Base-by-base conservation (phyloP, 2,888 invertebrate genomes). In the Carcina quercana region DNA sequence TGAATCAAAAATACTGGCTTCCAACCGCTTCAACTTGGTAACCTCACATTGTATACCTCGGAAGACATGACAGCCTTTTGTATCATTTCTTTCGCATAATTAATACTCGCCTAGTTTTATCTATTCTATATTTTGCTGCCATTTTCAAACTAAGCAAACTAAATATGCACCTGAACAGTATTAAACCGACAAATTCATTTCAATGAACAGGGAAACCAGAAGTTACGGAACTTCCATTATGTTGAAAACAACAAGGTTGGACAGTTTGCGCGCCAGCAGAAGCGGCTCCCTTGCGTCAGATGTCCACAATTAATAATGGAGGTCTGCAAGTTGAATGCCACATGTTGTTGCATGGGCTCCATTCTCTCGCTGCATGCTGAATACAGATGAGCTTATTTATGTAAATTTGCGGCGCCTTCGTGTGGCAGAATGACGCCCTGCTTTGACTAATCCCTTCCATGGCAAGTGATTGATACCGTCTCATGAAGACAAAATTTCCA, bases 251-350 rank as follows among this genome's bases (percentile, higher is more conserved):
- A 56, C 51, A 54, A 45, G 61, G 57, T 55, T 45, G 45, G n/a
- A n/a, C 50, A 37, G 56, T 50, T 43, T 40, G 47, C 36, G 32
- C 41, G 36, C 38, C 45, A 49, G 29, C 27, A 28, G 46, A 55
- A 63, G 45, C n/a, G 38, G 55, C 52, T 70, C 69, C 65, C 73
- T 3, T 10, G 35, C 27, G 75, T 60, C 72, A 67, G 64, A 70
- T 69, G 72, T 69, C 68, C 68, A 70, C 74, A 71, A 78, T 79
- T 79, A 80, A 79, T 79, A 80, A 76, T 73, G 62, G 71, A 71
- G 71, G 76, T 74, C 64, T 69, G 74, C 69, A 71, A 70, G 72
- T 73, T 69, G 76, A 72, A 76, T 72, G 66, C 66, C 78, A 75
- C 74, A 74, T 76, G 76, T 78, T 76, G 78, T 76, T 74, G 75